Base-by-base conservation (phyloP, 2,797 vertebrate species). In the Scarus forsteni region DNA sequence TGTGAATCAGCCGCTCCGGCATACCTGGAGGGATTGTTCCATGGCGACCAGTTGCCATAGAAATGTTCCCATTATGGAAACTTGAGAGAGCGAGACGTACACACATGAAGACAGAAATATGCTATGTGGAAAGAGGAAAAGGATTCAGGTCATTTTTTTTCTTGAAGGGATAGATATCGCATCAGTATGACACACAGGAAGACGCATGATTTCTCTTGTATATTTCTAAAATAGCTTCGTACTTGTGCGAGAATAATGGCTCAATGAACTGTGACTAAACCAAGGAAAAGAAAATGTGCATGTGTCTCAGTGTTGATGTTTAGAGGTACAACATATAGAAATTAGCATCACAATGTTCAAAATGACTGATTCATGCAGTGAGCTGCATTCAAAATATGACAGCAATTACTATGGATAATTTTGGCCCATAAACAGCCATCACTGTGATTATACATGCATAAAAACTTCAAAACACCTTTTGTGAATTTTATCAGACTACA, bases 21-120 rank as follows among this genome's bases (percentile, higher is more conserved):
- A 93, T 92, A 93, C 93, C 85, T 66, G 92, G 94, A 96, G 94
- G 95, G 93, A 94, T 94, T 90, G 92, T 93, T 95, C 95, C 95
- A 94, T 91, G 91, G 95, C 91, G 95, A 96, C 95, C 89, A 83
- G 96, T 98, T 98, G 94, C 96, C 95, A 97, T 96, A 96, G 96
- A 95, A 95, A 97, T 95, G 90, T 94, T 95, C 90, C 93, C 94
- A 80, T 94, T 93, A 94, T 91, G 92, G 89, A 40, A 83, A 85
- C 70, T 82, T 85, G 75, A 71, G 54, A 65, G 19, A 48, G 38
- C 35, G 43, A 67, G 61, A 40, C 44, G 42, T 10, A 34, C 1
- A 39, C 45, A 70, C 35, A 63, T 39, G 38, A 7, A 15, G 9
- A 46, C 64, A 58, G 60, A 63, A 63, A 78, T 39, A 66, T 76